Conservation (phyloP, 2,888 invertebrate genomes). For the Orchestes rusci region DNA sequence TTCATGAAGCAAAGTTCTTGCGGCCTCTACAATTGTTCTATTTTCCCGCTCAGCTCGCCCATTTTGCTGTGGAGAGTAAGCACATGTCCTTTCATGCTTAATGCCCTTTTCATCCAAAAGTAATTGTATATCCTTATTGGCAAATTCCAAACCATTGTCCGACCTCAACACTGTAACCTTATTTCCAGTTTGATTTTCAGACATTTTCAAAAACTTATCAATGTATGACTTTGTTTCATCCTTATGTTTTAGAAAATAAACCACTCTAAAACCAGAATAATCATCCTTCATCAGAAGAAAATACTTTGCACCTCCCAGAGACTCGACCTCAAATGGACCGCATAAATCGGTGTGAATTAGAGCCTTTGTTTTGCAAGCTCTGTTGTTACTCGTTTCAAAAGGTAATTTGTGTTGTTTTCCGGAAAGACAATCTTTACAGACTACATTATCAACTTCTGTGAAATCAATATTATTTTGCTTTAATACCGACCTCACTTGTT, state of each 20-base stretch:
- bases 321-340: constrained; percentile 10
- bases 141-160: constrained; percentile 6
- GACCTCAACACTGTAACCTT: constrained; percentile 7
- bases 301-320: constrained; percentile 8
- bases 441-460: neutral
- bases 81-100: constrained; percentile 4
- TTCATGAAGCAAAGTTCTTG: neutral
- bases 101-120: neutral
- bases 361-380: neutral
- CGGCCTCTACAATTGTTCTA: neutral
- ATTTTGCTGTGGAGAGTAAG: constrained; percentile 5
- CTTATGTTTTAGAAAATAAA: constrained; percentile 10
- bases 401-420: constrained; percentile 9
- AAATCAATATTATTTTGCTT: constrained; percentile 4
- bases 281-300: constrained; percentile 10
- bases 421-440: constrained; percentile 1
- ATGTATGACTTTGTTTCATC: constrained; percentile 15
- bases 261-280: constrained; percentile 4
- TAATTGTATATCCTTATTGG: neutral
- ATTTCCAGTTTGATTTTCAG: constrained; percentile 30
- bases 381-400: constrained; percentile 3
- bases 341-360: constrained; percentile 7
- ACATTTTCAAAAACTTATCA: constrained; percentile 26
- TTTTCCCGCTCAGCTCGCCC: constrained; percentile 5
- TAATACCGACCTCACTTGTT: neutral